Conservation (phyloP, 2,797 vertebrate species). For the Erethizon dorsatum region DNA sequence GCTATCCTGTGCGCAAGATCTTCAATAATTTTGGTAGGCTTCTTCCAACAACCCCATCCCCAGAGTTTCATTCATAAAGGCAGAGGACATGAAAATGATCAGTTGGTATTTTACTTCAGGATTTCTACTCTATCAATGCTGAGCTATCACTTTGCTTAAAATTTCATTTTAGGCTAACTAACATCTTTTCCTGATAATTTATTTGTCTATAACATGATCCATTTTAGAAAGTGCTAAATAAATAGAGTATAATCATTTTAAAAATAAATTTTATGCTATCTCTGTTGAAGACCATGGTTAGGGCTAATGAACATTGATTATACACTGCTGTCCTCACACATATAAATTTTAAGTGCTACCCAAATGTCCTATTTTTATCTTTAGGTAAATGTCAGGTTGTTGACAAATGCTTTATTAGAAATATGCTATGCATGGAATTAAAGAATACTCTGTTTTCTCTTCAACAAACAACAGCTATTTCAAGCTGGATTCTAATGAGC, state of each 20-base stretch:
- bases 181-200: slow-evolving; percentile 49
- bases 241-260: slow-evolving; percentile 24
- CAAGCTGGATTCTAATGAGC: slow-evolving; percentile 27
- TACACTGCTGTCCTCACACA: neutral
- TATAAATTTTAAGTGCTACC: slow-evolving; percentile 69
- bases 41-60: neutral
- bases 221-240: slow-evolving; percentile 64
- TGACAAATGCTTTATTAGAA: slow-evolving; percentile 70
- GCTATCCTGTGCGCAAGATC: neutral
- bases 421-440: slow-evolving; percentile 50
- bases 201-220: slow-evolving; percentile 42
- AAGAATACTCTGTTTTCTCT: slow-evolving; percentile 58
- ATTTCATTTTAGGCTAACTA: neutral
- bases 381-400: slow-evolving; percentile 65
- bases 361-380: slow-evolving; percentile 49
- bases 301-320: slow-evolving; percentile 41
- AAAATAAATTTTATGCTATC: slow-evolving; percentile 25
- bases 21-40: neutral
- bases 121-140: neutral
- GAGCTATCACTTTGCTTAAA: neutral
- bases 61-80: neutral
- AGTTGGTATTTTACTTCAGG: neutral
- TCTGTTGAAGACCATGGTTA: slow-evolving; percentile 45
- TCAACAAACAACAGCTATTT: slow-evolving; percentile 59
- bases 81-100: neutral